phyloP scores from a whole-genome alignment of 2,113 vertebrate species.

The Psammodynastes pulverulentus region DNA sequence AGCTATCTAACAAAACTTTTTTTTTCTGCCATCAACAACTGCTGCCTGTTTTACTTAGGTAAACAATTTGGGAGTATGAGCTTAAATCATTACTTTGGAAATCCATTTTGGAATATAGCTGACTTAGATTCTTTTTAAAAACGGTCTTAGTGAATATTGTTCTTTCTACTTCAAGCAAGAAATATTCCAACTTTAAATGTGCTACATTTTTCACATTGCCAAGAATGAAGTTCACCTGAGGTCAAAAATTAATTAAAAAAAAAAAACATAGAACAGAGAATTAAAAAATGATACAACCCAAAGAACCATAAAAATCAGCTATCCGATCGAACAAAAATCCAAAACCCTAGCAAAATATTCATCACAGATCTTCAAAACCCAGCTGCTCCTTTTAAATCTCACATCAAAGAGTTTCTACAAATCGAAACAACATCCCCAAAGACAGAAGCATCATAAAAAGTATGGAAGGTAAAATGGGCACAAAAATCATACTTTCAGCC shows the following conservation, averaged over 20 bases:
- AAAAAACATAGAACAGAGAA: neutral
- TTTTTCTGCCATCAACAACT: neutral
- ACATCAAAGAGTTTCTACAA: neutral
- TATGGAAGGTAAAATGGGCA: neutral
- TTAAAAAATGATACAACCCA: neutral
- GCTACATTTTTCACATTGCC: neutral
- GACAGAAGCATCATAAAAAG: neutral
- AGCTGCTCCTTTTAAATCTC: neutral
- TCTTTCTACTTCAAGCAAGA: neutral
- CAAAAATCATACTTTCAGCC: conserved; percentile 81
- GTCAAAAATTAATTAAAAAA: neutral
- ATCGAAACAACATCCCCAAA: neutral
- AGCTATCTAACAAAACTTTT: neutral
- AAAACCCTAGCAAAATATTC: neutral
- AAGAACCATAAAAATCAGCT: neutral
- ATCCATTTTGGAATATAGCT: neutral
- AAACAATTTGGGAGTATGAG: neutral
- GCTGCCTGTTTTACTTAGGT: neutral
- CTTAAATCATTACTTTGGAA: neutral
- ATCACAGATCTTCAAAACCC: neutral
- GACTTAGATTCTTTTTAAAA: neutral
- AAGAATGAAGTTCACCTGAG: neutral
- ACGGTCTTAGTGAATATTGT: accelerated
- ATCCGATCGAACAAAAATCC: neutral
- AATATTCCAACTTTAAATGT: neutral